Conservation (phyloP, 2,113 vertebrate species). For the Triplophysa siluroides region DNA sequence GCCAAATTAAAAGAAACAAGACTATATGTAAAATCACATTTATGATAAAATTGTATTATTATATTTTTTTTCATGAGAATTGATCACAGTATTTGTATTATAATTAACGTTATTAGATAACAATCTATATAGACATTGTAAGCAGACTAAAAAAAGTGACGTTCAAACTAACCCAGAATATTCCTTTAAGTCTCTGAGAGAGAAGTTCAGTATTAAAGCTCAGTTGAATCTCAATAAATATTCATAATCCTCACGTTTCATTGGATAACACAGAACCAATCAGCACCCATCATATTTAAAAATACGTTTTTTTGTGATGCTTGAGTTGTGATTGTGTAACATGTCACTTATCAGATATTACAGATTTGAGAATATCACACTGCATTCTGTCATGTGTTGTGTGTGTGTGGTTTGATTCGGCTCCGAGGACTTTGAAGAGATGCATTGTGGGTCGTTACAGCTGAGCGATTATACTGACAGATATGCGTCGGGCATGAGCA, state of each 20-base stretch:
- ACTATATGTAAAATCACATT: too few relatives aligned
- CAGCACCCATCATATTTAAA: constrained; percentile 40
- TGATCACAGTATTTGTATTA: too few relatives aligned
- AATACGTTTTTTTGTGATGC: constrained; percentile 47
- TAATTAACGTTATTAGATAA: too few relatives aligned
- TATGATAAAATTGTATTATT: too few relatives aligned
- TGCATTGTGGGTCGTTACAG: background rate
- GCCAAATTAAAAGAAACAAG: too few relatives aligned
- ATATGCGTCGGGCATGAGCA: constrained; percentile 27
- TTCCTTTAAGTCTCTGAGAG: background rate
- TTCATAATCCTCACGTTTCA: constrained; percentile 55
- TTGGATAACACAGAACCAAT: constrained; percentile 59
- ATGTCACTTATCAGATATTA: background rate
- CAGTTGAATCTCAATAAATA: background rate
- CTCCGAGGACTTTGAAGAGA: background rate
- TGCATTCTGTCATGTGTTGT: background rate
- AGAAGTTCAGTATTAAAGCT: background rate
- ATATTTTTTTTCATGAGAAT: too few relatives aligned
- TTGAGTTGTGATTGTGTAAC: constrained; percentile 18
- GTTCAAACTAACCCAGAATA: background rate
- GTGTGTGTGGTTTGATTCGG: background rate
- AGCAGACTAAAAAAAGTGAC: too few relatives aligned
- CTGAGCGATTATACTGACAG: background rate
- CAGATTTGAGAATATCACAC: background rate
- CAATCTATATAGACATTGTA: too few relatives aligned